Evolutionary conservation across 2,888 invertebrate genomes (phyloP).

Genomic region (Euzophera pinguis): DNA sequence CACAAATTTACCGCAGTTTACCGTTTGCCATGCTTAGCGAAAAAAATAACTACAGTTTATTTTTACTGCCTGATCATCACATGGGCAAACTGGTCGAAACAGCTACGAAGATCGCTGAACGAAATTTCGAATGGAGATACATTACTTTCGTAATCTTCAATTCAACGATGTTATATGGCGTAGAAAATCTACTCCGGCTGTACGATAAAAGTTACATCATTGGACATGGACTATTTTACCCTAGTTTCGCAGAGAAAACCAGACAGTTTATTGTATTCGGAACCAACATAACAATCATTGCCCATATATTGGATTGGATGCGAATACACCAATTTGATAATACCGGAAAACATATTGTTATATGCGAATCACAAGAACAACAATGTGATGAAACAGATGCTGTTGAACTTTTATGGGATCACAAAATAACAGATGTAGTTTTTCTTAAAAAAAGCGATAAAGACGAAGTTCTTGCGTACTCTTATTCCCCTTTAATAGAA

Average conservation of each 20-base stretch:
- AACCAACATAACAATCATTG: constrained; percentile 34
- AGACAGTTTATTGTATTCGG: constrained; percentile 53
- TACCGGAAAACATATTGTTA: constrained; percentile 51
- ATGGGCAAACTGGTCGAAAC: constrained; percentile 36
- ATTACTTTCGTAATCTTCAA: constrained; percentile 54
- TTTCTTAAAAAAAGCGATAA: constrained; percentile 35
- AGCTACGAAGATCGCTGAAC: constrained; percentile 48
- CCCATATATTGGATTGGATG: constrained; percentile 39
- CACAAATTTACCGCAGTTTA: not conserved
- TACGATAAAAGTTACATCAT: constrained; percentile 46
- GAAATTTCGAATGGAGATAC: constrained; percentile 53
- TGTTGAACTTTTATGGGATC: constrained; percentile 45
- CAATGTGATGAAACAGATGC: constrained; percentile 48
- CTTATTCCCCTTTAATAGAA: constrained; percentile 41
- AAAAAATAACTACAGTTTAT: constrained; percentile 18
- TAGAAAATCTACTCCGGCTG: constrained; percentile 41
- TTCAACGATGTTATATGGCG: constrained; percentile 37
- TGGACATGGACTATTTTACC: constrained; percentile 33
- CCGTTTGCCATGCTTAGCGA: constrained; percentile 18
- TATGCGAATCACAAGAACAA: constrained; percentile 42
- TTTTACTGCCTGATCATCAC: constrained; percentile 14
- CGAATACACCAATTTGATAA: constrained; percentile 43
- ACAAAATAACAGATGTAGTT: constrained; percentile 52
- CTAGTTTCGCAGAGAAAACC: constrained; percentile 27
- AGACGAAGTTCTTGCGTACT: constrained; percentile 36